These are phyloP conservation scores for Drosophila subquinaria DNA, from an alignment of 2,888 invertebrate genomes.

Conservation along the genomic window DNA sequence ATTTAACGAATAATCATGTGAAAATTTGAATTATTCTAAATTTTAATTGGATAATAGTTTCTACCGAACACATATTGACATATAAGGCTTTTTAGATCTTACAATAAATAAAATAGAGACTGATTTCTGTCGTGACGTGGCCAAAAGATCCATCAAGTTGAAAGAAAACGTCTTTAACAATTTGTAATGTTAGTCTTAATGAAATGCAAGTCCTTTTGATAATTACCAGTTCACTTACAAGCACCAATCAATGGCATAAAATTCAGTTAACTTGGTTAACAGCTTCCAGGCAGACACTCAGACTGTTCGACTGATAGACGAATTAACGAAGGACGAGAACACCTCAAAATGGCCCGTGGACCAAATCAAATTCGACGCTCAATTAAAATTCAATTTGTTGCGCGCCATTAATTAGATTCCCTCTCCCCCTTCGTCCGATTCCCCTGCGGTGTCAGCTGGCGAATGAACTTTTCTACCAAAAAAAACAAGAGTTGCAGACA, in stretches of 20 bases:
- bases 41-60: neutral
- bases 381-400: constrained; percentile 78
- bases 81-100: neutral
- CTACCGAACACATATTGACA: neutral
- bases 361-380: constrained; percentile 78
- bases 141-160: neutral
- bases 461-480: constrained; percentile 35
- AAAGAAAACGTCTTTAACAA: neutral
- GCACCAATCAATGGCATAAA: constrained; percentile 30
- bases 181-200: neutral
- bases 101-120: neutral
- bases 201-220: constrained; percentile 1
- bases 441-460: constrained; percentile 1
- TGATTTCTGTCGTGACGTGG: no score
- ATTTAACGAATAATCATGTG: neutral
- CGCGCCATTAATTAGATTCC: constrained; percentile 78
- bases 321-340: constrained; percentile 8
- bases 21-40: neutral
- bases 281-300: constrained; percentile 22
- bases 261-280: constrained; percentile 49
- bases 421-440: neutral
- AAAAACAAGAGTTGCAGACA: constrained; percentile 32
- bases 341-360: constrained; percentile 18
- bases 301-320: constrained; percentile 3
- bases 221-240: constrained; percentile 18